Percentiles rank a stretch among this genome's conserved stretches.
Evolutionary conservation across 2,113 vertebrate species (phyloP).

Genomic region (Oryctolagus cuniculus): mOryCun1.1 NC_091434.1:88359001-88359500

Average conservation of each 20-base stretch:
- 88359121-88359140: neutral
- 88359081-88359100: neutral
- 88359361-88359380: neutral
- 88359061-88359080: neutral
- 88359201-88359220: neutral
- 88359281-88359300: neutral
- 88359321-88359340: conserved; percentile 10
- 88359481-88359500: neutral
- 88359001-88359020: neutral
- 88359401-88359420: neutral
- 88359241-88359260: neutral
- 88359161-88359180: neutral
- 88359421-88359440: neutral
- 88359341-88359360: conserved; percentile 1
- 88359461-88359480: neutral
- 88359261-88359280: neutral
- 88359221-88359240: neutral
- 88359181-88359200: neutral
- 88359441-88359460: neutral
- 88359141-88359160: neutral
- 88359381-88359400: neutral
- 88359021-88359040: neutral
- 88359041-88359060: neutral
- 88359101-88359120: neutral
- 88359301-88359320: neutral